Evolutionary conservation across 2,797 vertebrate species (phyloP), one percentile per base, ranked within the genome.

Genomic region (Lacerta bilineata): DNA sequence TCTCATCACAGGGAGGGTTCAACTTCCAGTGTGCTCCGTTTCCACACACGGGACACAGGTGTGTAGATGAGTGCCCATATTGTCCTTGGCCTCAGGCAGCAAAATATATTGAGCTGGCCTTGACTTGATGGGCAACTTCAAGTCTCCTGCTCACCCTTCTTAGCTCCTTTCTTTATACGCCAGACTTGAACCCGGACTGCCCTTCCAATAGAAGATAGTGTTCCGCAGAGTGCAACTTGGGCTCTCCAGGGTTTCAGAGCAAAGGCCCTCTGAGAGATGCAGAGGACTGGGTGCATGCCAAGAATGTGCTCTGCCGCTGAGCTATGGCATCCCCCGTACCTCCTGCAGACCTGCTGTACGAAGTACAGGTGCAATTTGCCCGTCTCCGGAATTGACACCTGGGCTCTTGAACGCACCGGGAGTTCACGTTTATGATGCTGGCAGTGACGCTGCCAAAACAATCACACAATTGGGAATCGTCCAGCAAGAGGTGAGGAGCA

Each of bases 361-460:
- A 86, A 50, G 29, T n/a, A 69, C 41, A 76, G 27, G 29, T 81
- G 71, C 61, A 76, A 76, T 55, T 61, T 64, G 75, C 46, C 75
- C 18, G 43, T 27, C 39, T 61, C 23, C 33, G 33, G 33, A 61
- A 46, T 61, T 55, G 20, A 23, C 75, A 80, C 71, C n/a, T 29
- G 59, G 41, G 36, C 33, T 68, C 79, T 50, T 61, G 20, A 61
- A 68, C 13, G 18, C 11, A 17, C 8, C 39, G 69, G 15, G 59
- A 55, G 50, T 66, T 89, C 33, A 61, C 46, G 76, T 74, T 50
- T 27, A 50, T 55, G 83, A 84, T 85, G 71, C 71, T 86, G 84
- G 50, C 25, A 1, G 10, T 86, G 83, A 86, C 88, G 78, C 55
- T 68, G 5, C 59, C 72, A 23, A 59, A 55, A 20, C 59, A 4